Percentiles rank a stretch among this genome's conserved stretches.
phyloP scores from a whole-genome alignment of 2,888 invertebrate genomes.

The Melanostoma mellinum region DNA sequence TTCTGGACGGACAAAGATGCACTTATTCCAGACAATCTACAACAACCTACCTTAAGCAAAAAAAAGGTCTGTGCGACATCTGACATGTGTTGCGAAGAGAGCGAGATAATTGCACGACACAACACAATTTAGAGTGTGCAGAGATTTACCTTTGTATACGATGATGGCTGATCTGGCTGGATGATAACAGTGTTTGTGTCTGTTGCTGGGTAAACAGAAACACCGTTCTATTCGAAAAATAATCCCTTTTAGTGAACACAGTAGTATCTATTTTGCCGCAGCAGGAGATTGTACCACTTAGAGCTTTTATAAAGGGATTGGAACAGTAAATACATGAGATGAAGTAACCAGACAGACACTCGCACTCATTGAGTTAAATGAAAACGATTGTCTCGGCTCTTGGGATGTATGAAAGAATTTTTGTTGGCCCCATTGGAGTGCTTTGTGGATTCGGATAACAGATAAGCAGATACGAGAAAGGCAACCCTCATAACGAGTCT shows the following conservation, averaged over 20 bases:
- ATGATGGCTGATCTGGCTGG: background rate
- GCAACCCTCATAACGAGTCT: conserved; percentile 1
- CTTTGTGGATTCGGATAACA: background rate
- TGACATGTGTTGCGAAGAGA: background rate
- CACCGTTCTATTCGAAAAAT: background rate
- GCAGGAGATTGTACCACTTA: background rate
- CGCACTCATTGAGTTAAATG: conserved; percentile 33
- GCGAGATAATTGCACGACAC: conserved; percentile 37
- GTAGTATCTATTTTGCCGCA: background rate
- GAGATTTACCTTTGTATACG: conserved; percentile 12
- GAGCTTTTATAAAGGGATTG: conserved; percentile 1
- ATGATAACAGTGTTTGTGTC: background rate
- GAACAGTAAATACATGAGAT: conserved; percentile 9
- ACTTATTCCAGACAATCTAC: conserved; percentile 24
- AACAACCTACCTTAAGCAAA: background rate
- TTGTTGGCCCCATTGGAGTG: conserved; percentile 3
- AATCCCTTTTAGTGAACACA: background rate
- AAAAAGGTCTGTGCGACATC: background rate
- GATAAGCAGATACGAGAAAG: background rate
- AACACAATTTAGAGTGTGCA: conserved; percentile 24
- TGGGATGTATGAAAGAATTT: background rate
- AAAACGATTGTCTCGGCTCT: conserved; percentile 25
- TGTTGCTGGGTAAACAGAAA: conserved; percentile 6
- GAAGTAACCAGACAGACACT: conserved; percentile 13
- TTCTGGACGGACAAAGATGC: conserved; percentile 4